Evolutionary conservation across 2,888 invertebrate genomes (phyloP).

Genomic region (Eristalis tenax): DNA sequence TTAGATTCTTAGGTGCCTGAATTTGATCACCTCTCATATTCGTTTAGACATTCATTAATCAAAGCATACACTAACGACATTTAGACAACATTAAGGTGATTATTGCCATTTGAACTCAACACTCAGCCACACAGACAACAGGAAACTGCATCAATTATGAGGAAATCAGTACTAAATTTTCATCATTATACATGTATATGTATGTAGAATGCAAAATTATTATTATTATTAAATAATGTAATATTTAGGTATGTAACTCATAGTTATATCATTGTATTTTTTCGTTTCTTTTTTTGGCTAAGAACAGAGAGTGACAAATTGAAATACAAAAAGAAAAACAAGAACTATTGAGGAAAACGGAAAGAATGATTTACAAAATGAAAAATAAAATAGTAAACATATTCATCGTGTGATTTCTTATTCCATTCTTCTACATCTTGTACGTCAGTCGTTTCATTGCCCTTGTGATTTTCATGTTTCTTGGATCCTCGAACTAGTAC

Average conservation of each 20-base stretch:
- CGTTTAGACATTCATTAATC: slow-evolving; percentile 24
- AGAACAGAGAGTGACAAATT: slow-evolving; percentile 43
- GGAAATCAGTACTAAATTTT: slow-evolving; percentile 61
- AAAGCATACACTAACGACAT: background rate
- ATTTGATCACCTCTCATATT: slow-evolving; percentile 35
- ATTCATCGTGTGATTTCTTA: background rate
- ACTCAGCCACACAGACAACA: slow-evolving; percentile 20
- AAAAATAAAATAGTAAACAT: slow-evolving; percentile 59
- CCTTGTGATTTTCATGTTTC: too few species aligned
- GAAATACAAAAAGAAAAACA: slow-evolving; percentile 52
- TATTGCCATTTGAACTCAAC: slow-evolving; percentile 49
- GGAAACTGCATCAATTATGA: slow-evolving; percentile 43
- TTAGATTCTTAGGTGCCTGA: slow-evolving; percentile 47
- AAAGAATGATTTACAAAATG: slow-evolving; percentile 71
- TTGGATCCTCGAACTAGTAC: too few species aligned
- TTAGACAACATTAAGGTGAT: slow-evolving; percentile 49
- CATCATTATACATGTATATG: slow-evolving; percentile 22
- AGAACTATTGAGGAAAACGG: slow-evolving; percentile 62
- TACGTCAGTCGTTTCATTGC: too few species aligned
- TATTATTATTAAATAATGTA: slow-evolving; percentile 57
- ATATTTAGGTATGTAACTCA: slow-evolving; percentile 55
- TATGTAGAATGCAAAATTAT: slow-evolving; percentile 40
- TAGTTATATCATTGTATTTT: slow-evolving; percentile 62
- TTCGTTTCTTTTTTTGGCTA: slow-evolving; percentile 24
- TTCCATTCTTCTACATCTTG: background rate